These are phyloP conservation scores for Dasyprocta punctata DNA, from an alignment of 2,113 vertebrate genomes.

Conservation along the genomic window DNA sequence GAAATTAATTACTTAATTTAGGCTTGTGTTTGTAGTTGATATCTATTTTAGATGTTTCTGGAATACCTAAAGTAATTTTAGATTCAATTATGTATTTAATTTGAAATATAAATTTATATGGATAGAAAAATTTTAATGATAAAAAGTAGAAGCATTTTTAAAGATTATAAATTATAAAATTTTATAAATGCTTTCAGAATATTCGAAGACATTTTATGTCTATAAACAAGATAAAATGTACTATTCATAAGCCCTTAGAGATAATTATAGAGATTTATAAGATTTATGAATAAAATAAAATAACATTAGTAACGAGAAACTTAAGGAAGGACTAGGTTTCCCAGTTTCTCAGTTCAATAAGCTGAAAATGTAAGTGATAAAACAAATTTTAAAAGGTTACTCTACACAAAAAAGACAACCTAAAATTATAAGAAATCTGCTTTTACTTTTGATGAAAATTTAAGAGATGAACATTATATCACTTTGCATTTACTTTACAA, in stretches of 20 bases:
- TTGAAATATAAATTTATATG: neutral
- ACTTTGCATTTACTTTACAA: neutral
- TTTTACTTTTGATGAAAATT: conserved; percentile 24
- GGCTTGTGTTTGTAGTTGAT: neutral
- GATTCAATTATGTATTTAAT: neutral
- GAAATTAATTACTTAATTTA: neutral
- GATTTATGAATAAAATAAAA: neutral
- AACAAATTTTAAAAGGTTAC: neutral
- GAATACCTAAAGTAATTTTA: neutral
- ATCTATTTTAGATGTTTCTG: neutral
- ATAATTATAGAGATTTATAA: neutral
- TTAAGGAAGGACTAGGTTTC: neutral
- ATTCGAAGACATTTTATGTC: neutral
- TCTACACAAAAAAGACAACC: neutral
- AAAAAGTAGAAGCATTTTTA: neutral
- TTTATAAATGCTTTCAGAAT: neutral
- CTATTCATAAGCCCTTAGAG: neutral
- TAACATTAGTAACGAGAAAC: neutral
- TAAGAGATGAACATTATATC: neutral
- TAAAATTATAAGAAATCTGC: neutral
- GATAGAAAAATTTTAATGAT: neutral
- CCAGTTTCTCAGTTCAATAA: neutral
- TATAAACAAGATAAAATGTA: neutral
- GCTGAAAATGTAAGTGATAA: neutral
- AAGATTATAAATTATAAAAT: neutral